phyloP scores from a whole-genome alignment of 2,113 vertebrate genomes.

The Cromileptes altivelis region DNA sequence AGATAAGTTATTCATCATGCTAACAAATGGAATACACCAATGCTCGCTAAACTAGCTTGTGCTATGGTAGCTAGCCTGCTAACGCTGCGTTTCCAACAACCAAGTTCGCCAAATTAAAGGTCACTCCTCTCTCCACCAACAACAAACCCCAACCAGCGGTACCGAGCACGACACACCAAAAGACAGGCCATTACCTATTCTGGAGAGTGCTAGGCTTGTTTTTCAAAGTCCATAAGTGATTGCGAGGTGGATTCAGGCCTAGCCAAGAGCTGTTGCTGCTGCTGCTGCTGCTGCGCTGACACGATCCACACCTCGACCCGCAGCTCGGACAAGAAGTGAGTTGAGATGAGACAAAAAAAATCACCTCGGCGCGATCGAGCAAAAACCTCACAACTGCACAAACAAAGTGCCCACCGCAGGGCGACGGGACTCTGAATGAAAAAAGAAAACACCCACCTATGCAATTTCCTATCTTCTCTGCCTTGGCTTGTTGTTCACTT shows the following conservation, averaged over 20 bases:
- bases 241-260: slow-evolving; percentile 67
- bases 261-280: slow-evolving; percentile 41
- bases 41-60: slow-evolving; percentile 53
- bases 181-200: slow-evolving; percentile 43
- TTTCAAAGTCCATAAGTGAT: slow-evolving; percentile 71
- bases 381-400: background rate
- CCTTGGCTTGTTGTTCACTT: slow-evolving; percentile 75
- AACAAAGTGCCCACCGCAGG: background rate
- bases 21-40: background rate
- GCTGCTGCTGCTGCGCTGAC: slow-evolving; percentile 33
- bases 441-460: slow-evolving; percentile 78
- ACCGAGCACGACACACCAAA: background rate
- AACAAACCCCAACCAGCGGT: background rate
- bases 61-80: slow-evolving; percentile 54
- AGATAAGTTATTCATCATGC: slow-evolving; percentile 33
- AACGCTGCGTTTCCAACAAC: slow-evolving; percentile 46
- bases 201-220: slow-evolving; percentile 51
- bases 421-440: background rate
- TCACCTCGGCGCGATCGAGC: background rate
- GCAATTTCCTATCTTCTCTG: slow-evolving; percentile 41
- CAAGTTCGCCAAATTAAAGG: slow-evolving; percentile 34
- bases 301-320: slow-evolving; percentile 51
- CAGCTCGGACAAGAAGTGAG: slow-evolving; percentile 32
- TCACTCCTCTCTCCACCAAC: background rate
- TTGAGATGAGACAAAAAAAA: slow-evolving; percentile 36